Base-by-base conservation (phyloP, 2,113 vertebrate species). In the Stigmatopora argus region DNA sequence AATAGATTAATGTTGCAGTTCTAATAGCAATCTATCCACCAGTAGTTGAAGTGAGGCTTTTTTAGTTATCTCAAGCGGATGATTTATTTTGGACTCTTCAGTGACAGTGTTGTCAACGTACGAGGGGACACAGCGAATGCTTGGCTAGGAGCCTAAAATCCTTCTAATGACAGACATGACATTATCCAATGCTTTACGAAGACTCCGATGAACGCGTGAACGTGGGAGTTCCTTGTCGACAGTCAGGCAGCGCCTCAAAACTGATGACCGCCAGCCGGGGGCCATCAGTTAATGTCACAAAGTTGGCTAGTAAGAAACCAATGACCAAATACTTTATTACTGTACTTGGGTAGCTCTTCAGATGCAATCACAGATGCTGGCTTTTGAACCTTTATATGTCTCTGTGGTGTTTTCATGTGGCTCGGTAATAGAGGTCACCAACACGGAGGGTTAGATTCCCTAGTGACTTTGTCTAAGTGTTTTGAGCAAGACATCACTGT, bases 231-330 rank as follows among this genome's bases (percentile, higher is more conserved):
- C 8, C 34, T 60, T 52, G 31, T 19, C n/a, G 23, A 72, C 56
- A 21, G 21, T 35, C 19, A 65, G 64, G 53, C 59, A 23, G 63
- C 23, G 31, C 59, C 55, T 79, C 66, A 44, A 64, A 46, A 26
- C 59, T 59, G 41, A 35, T 3, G n/a, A 62, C 44, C 2, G 60
- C 18, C 74, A 71, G 67, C 35, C 56, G 34, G 65, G 35, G 81
- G 72, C 58, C 62, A 70, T 77, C 71, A 79, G 73, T 86, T 80
- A 80, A 80, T 71, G 71, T 65, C 75, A 19, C 18, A 13, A 23
- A 53, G 19, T 4, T 10, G 11, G 51, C 19, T 53, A 10, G 51
- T 6, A 19, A n/a, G 48, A 2, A 51, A 51, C 48, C 19, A 52
- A n/a, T 12, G 21, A 23, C 21, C 4, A 1, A 53, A 23, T 52